These are phyloP conservation scores for Pelobates fuscus DNA, from an alignment of 2,113 vertebrate species.

Conservation along the genomic window DNA sequence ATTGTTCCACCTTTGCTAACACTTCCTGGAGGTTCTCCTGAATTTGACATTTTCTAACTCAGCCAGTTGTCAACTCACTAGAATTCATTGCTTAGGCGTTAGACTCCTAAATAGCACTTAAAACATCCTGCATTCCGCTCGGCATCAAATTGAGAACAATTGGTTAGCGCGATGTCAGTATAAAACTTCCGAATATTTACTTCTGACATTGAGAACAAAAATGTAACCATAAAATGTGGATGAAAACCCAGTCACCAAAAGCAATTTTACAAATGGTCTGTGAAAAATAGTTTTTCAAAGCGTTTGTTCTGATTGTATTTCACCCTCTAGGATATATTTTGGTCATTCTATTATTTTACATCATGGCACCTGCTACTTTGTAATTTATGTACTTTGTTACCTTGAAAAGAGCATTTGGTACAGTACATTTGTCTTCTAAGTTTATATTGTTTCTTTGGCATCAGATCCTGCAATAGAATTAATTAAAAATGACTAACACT, in stretches of 20 bases:
- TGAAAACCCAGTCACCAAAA: constrained; percentile 46
- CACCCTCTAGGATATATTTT: constrained; percentile 49
- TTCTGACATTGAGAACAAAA: constrained; percentile 44
- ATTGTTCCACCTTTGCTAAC: no score
- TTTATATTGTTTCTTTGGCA: constrained; percentile 19
- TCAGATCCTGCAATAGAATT: constrained; percentile 15
- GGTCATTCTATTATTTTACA: constrained; percentile 48
- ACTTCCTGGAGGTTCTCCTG: no score
- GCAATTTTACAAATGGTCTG: constrained; percentile 51
- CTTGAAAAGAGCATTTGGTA: constrained; percentile 43
- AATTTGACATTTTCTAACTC: no score
- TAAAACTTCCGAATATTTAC: constrained; percentile 41
- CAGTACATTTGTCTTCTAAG: constrained; percentile 39
- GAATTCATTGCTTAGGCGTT: no score
- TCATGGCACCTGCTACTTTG: constrained; percentile 37
- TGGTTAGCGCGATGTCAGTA: constrained; percentile 25
- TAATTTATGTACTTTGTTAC: constrained; percentile 48
- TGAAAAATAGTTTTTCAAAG: constrained; percentile 44
- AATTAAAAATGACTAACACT: constrained; percentile 40
- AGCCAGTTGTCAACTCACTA: no score
- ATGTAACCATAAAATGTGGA: constrained; percentile 43
- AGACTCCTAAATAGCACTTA: no score
- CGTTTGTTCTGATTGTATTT: constrained; percentile 49
- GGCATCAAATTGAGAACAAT: no score
- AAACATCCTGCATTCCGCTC: no score